Evolutionary conservation across 2,113 vertebrate species (phyloP).

Genomic region (Chaetura pelagica): DNA sequence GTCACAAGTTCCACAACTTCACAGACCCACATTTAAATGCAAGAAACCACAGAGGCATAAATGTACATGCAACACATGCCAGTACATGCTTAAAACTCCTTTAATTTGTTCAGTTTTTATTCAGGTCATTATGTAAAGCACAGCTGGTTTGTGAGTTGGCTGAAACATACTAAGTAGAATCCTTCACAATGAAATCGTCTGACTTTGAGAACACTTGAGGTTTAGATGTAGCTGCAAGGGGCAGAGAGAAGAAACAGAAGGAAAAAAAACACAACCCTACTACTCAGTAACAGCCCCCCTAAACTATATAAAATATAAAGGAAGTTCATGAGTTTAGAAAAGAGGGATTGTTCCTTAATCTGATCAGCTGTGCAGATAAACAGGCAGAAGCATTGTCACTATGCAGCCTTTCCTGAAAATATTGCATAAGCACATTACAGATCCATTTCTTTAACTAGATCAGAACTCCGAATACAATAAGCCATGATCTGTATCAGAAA

Average conservation of each 20-base stretch:
- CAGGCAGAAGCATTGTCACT: slow-evolving; percentile 52
- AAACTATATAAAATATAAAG: slow-evolving; percentile 1
- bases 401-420: slow-evolving; percentile 61
- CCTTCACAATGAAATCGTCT: background rate
- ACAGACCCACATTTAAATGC: background rate
- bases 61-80: background rate
- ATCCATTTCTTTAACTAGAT: slow-evolving; percentile 59
- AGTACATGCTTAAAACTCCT: background rate
- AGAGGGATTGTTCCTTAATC: slow-evolving; percentile 43
- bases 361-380: slow-evolving; percentile 45
- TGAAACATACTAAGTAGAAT: slow-evolving; percentile 9
- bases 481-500: slow-evolving; percentile 41
- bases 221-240: background rate
- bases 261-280: background rate
- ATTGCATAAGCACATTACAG: slow-evolving; percentile 50
- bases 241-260: background rate
- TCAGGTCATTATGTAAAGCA: slow-evolving; percentile 20
- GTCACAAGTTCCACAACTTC: slow-evolving; percentile 3
- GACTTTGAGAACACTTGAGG: background rate
- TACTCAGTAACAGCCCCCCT: background rate
- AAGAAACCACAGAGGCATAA: background rate
- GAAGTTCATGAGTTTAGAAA: slow-evolving; percentile 42
- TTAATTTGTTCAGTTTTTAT: background rate
- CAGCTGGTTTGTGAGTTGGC: background rate
- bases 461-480: slow-evolving; percentile 55